Base-by-base conservation (phyloP, 2,888 invertebrate genomes). In the Deilephila elpenor region DNA sequence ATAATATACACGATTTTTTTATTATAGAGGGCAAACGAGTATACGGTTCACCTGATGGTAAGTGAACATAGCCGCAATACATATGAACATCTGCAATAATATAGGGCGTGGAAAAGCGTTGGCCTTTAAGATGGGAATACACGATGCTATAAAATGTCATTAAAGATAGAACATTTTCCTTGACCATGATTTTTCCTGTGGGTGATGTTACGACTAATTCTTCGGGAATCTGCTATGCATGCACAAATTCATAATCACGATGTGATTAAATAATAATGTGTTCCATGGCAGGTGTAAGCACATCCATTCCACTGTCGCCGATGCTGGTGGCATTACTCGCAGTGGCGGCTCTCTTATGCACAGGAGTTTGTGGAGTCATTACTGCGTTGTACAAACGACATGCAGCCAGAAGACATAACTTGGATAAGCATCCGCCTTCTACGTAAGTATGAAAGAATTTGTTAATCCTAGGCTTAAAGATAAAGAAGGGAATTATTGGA, bases 291-390 rank as follows among this genome's bases (percentile, higher is more conserved):
- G 97, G 96, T 79, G 90, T 95, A 71, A 95, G 95, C 70, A 94
- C 95, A 73, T 92, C 95, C 17, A 95, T 97, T 81, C 95, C 96
- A 1, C 91, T 97, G 75, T 97, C 97, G 77, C 97, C 97, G 29
- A 95, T 97, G 88, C 93, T 97, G 81, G 96, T 97, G 73, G 96
- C 97, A 0, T 90, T 97, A 73, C 95, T 97, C 79, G 96, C 96
- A 19, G 96, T 96, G 75, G 97, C 97, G 29, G 97, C 96, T 19
- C 93, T 97, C 74, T 93, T 98, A 71, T 96, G 97, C 79, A 96
- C 97, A 14, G 96, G 96, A 11, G 96, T 97, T 17, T 97, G 97
- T 85, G 96, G 96, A 8, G 97, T 97, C 76, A 93, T 97, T 80
- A 96, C 96, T 0, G 97, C 97, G 11, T 93, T 97, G 77, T 97